Base-by-base conservation (phyloP, 2,888 invertebrate genomes). In the Agriopis leucophaearia region DNA sequence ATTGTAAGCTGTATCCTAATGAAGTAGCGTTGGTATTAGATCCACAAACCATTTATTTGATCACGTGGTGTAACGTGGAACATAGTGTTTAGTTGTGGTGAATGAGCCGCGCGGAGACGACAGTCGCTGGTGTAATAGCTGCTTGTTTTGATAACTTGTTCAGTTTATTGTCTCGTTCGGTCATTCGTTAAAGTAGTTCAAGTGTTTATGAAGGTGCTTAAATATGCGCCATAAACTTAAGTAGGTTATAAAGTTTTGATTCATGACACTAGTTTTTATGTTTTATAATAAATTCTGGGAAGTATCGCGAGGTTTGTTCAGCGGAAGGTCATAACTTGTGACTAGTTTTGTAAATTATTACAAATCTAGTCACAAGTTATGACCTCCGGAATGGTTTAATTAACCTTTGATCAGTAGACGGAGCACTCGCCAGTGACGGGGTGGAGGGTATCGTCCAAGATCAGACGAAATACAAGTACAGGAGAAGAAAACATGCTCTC, bases 221-320 rank as follows among this genome's bases (percentile, higher is more conserved):
- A 61, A 66, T 57, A 57, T 61, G 57, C 62, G 18, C 47, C 62
- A 62, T 66, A 62, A 66, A 62, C 15, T 62, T 51, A 62, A 66
- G 57, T 44, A 62, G 45, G 62, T 27, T 38, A 51, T 62, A 57
- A 62, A 57, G 51, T 52, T 48, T 52, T 66, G 57, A 62, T 61
- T 66, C 47, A 56, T 57, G 18, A 35, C 51, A n/a, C 10, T 45
- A 62, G 51, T 66, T 66, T 66, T 66, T 62, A 66, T 66, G 66
- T 61, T 57, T 61, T 38, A 42, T 47, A 16, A 48, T 56, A 60
- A 55, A 42, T 47, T 38, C 38, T 54, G 35, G 18, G n/a, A 38
- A 48, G 12, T 27, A 12, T 18, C 12, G 27, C 27, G 47, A 10
- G 6, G 1, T 47, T 18, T 12, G 18, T 27, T 5, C 27, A 27